These are phyloP conservation scores for Mayetiola destructor DNA, from an alignment of 2,888 invertebrate genomes.

Conservation along the genomic window DNA sequence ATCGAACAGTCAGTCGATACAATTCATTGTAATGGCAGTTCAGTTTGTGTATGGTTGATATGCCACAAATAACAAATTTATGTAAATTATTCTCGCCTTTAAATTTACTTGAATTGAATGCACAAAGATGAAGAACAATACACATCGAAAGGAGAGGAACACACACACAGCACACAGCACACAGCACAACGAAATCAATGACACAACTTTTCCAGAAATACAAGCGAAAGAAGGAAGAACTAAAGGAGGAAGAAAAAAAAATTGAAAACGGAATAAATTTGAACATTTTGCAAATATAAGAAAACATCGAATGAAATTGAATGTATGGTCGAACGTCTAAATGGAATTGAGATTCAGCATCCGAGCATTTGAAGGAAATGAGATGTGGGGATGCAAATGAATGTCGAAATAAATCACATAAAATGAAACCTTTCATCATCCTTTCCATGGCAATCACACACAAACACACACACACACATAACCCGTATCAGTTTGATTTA, in stretches of 20 bases:
- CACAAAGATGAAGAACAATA: too few relatives aligned
- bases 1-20: too few relatives aligned
- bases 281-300: not conserved
- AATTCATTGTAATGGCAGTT: slow-evolving; percentile 10
- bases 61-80: slow-evolving; percentile 12
- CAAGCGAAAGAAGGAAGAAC: too few relatives aligned
- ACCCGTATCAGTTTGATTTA: slow-evolving; percentile 7
- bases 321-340: slow-evolving; percentile 1
- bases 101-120: slow-evolving; percentile 5
- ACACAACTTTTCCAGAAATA: too few relatives aligned
- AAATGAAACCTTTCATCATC: slow-evolving; percentile 6
- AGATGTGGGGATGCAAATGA: not conserved
- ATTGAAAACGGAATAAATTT: too few relatives aligned
- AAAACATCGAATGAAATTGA: not conserved
- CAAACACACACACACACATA: too few relatives aligned
- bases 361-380: not conserved
- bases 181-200: too few relatives aligned
- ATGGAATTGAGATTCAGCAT: not conserved
- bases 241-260: too few relatives aligned
- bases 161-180: too few relatives aligned
- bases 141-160: too few relatives aligned
- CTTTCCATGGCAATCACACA: not conserved
- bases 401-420: not conserved
- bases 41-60: slow-evolving; percentile 5
- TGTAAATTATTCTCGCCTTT: slow-evolving; percentile 13